Conservation (phyloP, 1,140 invertebrate species). For the Ceratina japonica region DNA sequence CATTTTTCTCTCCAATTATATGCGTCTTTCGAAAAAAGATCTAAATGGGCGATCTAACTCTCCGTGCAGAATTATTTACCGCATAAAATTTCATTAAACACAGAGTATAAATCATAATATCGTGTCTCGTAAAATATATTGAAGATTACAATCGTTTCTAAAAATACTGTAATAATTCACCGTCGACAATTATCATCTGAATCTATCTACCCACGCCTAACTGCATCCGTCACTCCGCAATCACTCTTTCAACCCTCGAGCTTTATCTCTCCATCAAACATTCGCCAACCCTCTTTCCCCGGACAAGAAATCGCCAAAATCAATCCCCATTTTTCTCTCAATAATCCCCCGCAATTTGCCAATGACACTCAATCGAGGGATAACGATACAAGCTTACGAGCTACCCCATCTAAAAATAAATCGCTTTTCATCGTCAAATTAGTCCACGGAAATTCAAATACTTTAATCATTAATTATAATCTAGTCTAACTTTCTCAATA, state of each 20-base stretch:
- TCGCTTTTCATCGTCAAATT: no score
- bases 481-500: no score
- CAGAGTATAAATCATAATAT: not conserved
- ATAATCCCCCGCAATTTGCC: slow-evolving; percentile 18
- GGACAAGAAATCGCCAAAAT: not conserved
- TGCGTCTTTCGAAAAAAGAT: not conserved
- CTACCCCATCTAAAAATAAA: no score
- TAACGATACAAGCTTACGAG: no score
- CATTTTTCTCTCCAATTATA: not conserved
- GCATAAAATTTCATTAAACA: not conserved
- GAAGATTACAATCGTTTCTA: not conserved
- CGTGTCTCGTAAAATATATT: not conserved
- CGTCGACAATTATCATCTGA: not conserved
- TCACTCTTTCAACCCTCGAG: not conserved
- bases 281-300: not conserved
- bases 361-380: not conserved
- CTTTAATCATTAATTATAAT: no score
- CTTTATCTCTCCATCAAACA: slow-evolving; percentile 6
- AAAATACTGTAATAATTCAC: not conserved
- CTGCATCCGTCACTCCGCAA: not conserved
- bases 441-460: no score
- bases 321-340: slow-evolving; percentile 18
- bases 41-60: no score
- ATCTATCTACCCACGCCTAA: not conserved
- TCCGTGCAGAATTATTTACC: not conserved